Base-by-base conservation (phyloP, 2,888 invertebrate species). In the Heteromurus nitidus region DNA sequence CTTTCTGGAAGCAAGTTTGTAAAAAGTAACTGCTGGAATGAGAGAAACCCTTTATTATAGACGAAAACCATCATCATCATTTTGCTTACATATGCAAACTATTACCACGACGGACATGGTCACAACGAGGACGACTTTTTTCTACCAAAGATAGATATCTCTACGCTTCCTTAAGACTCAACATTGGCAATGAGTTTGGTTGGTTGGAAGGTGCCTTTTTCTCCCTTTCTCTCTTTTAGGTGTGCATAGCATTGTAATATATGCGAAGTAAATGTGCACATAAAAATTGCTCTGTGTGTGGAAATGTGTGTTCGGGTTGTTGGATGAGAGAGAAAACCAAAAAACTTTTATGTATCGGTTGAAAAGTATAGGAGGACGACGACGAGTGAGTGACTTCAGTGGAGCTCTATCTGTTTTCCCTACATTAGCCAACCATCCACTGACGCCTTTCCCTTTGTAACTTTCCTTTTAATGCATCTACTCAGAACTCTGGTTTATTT, bases 371-470 rank as follows among this genome's bases (percentile, higher is more conserved):
- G n/a, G 9, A 26, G 26, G 5, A 55, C 26, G 55, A n/a, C n/a
- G 55, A 55, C 26, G 20, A 20, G 18, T 44, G 69, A 72, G 31
- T 60, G 58, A 70, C 69, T 68, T 20, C 30, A n/a, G 24, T 30
- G n/a, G n/a, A n/a, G n/a, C 53, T 53, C 53, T 30, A 22, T 65
- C 53, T 50, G 31, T 53, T 74, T 74, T 65, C 64, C 64, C 53
- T 73, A 65, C 53, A 64, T 64, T 64, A 74, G 53, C 31, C 55
- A 74, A 9, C 74, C 31, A 50, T 60, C 47, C 53, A 20, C 47
- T 73, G 62, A 65, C 65, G 64, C 64, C 53, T 50, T n/a, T 16
- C n/a, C 47, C n/a, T 47, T 74, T 74, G 30, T 47, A 65, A 64
- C 42, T 64, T 74, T 64, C 44, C 7, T 30, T 55, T 60, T 60